Evolutionary conservation across 2,797 vertebrate species (phyloP), one percentile per base, ranked within the genome.

Genomic region (Pseudochaenichthys georgianus): DNA sequence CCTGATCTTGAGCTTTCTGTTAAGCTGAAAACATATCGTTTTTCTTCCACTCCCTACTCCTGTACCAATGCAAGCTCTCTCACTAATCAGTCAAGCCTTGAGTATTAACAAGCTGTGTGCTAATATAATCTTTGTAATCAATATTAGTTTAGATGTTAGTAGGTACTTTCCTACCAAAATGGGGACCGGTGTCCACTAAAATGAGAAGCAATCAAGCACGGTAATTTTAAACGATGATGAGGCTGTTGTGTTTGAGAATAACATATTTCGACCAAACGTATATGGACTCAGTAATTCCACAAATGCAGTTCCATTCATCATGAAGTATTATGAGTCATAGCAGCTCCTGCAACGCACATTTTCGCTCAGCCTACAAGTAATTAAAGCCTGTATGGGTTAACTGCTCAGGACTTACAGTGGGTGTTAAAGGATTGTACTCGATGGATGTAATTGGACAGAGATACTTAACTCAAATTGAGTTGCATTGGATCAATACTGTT

Each of bases 391-490:
- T 23, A 34, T 45, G 15, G 34, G 8, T 38, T 28, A 7, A 38
- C 8, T 38, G 34, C 34, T 38, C 7, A 38, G 34, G 34, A 38
- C 34, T 38, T 38, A 38, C 34, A 38, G 34, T 9, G 34, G 34
- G 8, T 38, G 34, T 38, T 38, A 9, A 38, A 7, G 34, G 34
- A 38, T 38, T 38, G 7, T 38, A 38, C 34, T 38, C 7, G 8
- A 38, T 6, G 34, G 34, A 38, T 9, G 46, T 63, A 53, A 23
- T 13, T 8, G 51, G 51, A 34, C 58, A 45, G n/a, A 57, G 15
- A 57, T 21, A 23, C 43, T 16, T 23, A 19, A 46, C 48, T 52
- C 1, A 73, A 62, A 78, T 42, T 41, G 16, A 72, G n/a, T 38
- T 46, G 19, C 41, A 46, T 13, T 23, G 57, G 7, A 5, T 21